Evolutionary conservation across 2,113 vertebrate species (phyloP), one percentile per base, ranked within the genome.

Genomic region (Upupa epops): DNA sequence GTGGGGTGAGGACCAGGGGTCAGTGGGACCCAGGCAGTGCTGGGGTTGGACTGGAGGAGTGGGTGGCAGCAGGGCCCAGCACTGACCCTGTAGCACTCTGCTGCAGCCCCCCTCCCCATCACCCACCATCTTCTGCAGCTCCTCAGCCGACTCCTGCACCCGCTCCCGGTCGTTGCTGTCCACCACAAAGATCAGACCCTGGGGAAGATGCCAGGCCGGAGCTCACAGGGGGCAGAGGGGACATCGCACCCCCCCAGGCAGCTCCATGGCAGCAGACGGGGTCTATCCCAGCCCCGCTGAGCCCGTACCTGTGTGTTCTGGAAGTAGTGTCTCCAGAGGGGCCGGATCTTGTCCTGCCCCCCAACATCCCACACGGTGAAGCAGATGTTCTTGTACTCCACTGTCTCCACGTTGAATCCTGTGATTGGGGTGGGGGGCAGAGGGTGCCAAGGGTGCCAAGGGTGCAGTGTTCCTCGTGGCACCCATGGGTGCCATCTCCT

Each of bases 311-410:
- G 99, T 45, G 99, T 99, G 96, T 99, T 99, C 93, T 99, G 98
- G 97, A 99, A 99, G 96, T 99, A 99, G 92, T 99, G 99, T 91
- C 99, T 98, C 99, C 98, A 99, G 40, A 99, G 98, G 69, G 98
- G 98, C 45, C 98, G 97, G 95, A 99, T 99, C 91, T 99, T 99
- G 97, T 99, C 99, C 97, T 99, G 99, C 88, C 99, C 99, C 13
- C 99, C 99, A 18, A 99, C 99, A 3, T 99, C 99, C 99, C 99
- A 99, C 28, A 99, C 98, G 3, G 98, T 99, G 97, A 99, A 99
- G 96, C 98, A 98, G 91, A 99, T 99, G 94, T 99, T 99, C 97
- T 98, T 99, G 96, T 99, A 99, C 94, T 99, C 98, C 86, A 99
- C 98, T 0, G 98, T 99, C 95, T 99, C 99, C 95, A 99, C 99